phyloP scores from a whole-genome alignment of 2,113 vertebrate genomes.

The Hydrochoerus hydrochaeris region DNA sequence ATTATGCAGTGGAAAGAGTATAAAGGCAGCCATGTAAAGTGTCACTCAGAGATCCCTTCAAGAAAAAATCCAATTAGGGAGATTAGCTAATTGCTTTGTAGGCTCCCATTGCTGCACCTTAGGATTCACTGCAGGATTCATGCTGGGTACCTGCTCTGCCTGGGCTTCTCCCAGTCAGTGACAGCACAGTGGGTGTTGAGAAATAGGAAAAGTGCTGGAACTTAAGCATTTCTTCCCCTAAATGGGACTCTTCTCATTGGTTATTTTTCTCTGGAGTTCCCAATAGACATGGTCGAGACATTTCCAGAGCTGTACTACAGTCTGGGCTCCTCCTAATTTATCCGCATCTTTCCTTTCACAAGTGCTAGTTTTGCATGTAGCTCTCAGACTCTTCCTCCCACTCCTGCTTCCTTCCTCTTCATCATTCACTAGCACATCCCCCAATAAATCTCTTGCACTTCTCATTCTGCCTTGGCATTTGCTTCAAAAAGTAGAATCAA shows the following conservation, averaged over 20 bases:
- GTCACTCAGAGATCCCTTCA: not conserved
- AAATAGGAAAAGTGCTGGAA: too few relatives aligned
- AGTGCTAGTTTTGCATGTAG: not conserved
- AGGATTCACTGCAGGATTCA: not conserved
- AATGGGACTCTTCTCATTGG: not conserved
- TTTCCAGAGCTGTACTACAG: not conserved
- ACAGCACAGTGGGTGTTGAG: fast-evolving
- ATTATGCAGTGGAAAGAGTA: not conserved
- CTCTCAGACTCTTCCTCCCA: not conserved
- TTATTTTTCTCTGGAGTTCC: not conserved
- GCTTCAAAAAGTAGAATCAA: not conserved
- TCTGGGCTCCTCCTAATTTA: not conserved
- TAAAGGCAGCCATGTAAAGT: not conserved
- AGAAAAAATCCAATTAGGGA: not conserved
- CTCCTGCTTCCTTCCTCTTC: not conserved
- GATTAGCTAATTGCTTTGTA: not conserved
- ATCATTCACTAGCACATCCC: not conserved
- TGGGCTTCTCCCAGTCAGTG: not conserved
- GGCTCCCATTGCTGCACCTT: not conserved
- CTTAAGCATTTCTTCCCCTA: not conserved
- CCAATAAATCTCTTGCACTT: not conserved
- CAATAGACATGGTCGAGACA: not conserved
- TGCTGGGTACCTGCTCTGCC: not conserved
- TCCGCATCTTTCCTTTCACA: not conserved
- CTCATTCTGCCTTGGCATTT: not conserved